Evolutionary conservation across 2,797 vertebrate species (phyloP).

Genomic region (Enteromius fasciolatus): DNA sequence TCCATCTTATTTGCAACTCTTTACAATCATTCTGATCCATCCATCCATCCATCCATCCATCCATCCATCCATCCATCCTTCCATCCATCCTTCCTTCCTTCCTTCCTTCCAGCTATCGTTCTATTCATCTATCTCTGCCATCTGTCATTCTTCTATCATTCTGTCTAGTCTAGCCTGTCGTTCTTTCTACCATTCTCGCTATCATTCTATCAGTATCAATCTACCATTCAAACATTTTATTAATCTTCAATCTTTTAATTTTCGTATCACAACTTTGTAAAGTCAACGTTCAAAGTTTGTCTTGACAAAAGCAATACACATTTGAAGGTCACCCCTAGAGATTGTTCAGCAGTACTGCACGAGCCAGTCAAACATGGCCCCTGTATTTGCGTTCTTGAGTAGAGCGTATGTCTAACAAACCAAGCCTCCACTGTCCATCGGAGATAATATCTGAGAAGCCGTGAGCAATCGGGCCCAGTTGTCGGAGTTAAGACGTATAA

Average conservation of each 20-base stretch:
- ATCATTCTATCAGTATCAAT: background rate
- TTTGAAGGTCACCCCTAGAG: background rate
- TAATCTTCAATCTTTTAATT: background rate
- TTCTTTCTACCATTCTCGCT: background rate
- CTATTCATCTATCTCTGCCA: background rate
- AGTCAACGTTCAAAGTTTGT: background rate
- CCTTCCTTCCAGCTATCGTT: no score
- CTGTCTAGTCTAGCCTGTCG: background rate
- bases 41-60: background rate
- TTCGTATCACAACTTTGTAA: background rate
- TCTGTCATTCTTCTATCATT: background rate
- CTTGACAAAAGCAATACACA: background rate
- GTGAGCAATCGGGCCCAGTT: constrained; percentile 12
- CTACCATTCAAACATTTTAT: background rate
- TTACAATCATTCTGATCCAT: background rate
- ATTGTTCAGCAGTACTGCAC: background rate
- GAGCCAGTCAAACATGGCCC: background rate
- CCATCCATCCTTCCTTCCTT: no score
- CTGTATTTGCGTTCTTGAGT: background rate
- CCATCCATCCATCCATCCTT: background rate
- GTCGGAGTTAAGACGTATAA: constrained; percentile 45
- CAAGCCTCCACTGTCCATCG: background rate
- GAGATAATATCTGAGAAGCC: constrained; percentile 28
- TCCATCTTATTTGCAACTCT: background rate
- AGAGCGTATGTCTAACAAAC: background rate